Conservation (phyloP, 2,888 invertebrate genomes). For the Nineta flava region DNA sequence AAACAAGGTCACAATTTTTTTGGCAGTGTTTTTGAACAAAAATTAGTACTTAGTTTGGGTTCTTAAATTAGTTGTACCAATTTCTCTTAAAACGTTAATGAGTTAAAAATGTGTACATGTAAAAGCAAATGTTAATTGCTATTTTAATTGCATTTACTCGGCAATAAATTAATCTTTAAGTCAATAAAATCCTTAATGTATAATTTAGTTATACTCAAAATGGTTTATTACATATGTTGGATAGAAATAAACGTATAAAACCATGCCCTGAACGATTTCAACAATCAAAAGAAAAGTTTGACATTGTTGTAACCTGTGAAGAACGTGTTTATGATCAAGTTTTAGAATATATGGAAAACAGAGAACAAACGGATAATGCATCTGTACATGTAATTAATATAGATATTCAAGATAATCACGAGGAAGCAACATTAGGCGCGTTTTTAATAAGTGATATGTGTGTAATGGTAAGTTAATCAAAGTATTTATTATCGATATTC, state of each 20-base stretch:
- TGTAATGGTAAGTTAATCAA: constrained; percentile 51
- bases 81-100: too few relatives aligned
- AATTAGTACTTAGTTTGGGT: too few relatives aligned
- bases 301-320: constrained; percentile 92
- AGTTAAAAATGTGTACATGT: too few relatives aligned
- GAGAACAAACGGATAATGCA: constrained; percentile 63
- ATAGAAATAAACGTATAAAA: constrained; percentile 92
- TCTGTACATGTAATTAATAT: constrained; percentile 95
- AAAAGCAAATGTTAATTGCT: too few relatives aligned
- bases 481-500: background rate
- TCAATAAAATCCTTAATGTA: background rate
- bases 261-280: constrained; percentile 90
- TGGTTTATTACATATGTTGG: constrained; percentile 94
- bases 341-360: constrained; percentile 76
- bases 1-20: background rate
- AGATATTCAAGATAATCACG: constrained; percentile 98
- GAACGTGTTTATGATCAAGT: constrained; percentile 98
- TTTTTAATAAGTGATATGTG: constrained; percentile 95
- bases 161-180: background rate
- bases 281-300: constrained; percentile 72
- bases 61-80: too few relatives aligned
- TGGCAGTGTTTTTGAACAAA: too few relatives aligned
- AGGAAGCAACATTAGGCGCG: constrained; percentile 97
- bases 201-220: constrained; percentile 81
- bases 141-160: too few relatives aligned